Percentiles rank a stretch among this genome's conserved stretches.
These are phyloP conservation scores for Morus bassanus DNA, from an alignment of 2,797 vertebrate species.

Conservation along the genomic window DNA sequence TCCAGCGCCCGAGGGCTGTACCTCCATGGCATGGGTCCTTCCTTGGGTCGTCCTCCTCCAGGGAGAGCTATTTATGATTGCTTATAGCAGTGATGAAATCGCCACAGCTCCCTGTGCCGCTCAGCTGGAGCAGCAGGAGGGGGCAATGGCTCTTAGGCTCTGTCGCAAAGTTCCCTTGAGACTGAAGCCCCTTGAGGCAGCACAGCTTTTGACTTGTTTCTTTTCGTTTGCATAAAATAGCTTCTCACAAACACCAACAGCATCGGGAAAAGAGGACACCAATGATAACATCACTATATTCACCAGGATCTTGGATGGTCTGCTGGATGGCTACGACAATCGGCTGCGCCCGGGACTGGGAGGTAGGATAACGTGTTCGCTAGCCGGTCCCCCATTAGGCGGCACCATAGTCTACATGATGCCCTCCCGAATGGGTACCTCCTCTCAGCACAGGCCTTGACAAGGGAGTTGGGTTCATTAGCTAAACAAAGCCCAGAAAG, in stretches of 20 bases:
- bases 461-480: neutral
- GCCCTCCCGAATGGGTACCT: neutral
- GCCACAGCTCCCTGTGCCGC: neutral
- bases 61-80: neutral
- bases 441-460: fast-evolving
- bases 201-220: neutral
- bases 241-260: conserved; percentile 86
- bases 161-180: neutral
- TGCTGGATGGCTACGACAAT: conserved; percentile 94
- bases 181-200: neutral
- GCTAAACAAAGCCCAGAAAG: neutral
- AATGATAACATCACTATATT: conserved; percentile 97
- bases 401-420: fast-evolving
- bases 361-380: conserved; percentile 65
- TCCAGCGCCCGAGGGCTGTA: neutral
- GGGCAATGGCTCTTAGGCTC: neutral
- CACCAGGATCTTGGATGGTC: conserved; percentile 90
- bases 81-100: neutral
- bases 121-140: neutral
- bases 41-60: neutral
- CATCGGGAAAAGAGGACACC: conserved; percentile 84
- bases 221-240: conserved; percentile 61
- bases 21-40: neutral
- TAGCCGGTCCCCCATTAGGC: fast-evolving
- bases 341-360: conserved; percentile 90